Evolutionary conservation across 2,797 vertebrate species (phyloP), one percentile per base, ranked within the genome.

Genomic region (Syndactyla subalaris): DNA sequence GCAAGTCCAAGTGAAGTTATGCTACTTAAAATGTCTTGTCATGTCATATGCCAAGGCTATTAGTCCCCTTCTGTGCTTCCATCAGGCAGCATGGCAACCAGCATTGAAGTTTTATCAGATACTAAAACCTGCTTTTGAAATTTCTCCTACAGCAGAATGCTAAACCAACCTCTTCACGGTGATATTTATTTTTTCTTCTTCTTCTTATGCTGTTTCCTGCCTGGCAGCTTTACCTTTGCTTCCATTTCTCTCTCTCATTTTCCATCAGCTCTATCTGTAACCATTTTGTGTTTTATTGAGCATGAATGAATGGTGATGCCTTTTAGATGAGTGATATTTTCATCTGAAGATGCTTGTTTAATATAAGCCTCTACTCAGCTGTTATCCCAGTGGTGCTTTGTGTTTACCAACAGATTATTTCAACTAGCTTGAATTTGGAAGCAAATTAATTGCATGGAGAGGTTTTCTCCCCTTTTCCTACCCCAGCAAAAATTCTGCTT

Each of bases 251-350:
- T 63, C 67, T 63, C 85, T 86, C 65, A 14, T 95, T 97, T 96
- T 92, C 92, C 49, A 16, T 95, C 85, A 88, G 57, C 68, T 93
- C 91, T 94, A 54, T 97, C 89, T 95, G 96, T 95, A 96, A 94
- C 93, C 88, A 85, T 95, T 96, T 95, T 58, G 89, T 94, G 95
- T 95, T 96, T 95, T 96, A 97, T 95, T 95, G 96, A 96, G 95
- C 96, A 93, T 97, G 96, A 87, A 97, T 95, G 94, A 96, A 84
- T 84, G 87, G 91, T 82, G 96, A 89, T 96, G 94, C 74, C 80
- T 96, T 96, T 94, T 85, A 79, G 93, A 89, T 93, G 96, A 95
- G 74, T 90, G 95, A 90, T 93, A 94, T 90, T 96, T 96, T 95
- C 85, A 94, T 94, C 88, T 57, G 41, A 88, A 94, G 77, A 74